phyloP scores from a whole-genome alignment of 1,140 invertebrate genomes.

The Sinonovacula constricta region DNA sequence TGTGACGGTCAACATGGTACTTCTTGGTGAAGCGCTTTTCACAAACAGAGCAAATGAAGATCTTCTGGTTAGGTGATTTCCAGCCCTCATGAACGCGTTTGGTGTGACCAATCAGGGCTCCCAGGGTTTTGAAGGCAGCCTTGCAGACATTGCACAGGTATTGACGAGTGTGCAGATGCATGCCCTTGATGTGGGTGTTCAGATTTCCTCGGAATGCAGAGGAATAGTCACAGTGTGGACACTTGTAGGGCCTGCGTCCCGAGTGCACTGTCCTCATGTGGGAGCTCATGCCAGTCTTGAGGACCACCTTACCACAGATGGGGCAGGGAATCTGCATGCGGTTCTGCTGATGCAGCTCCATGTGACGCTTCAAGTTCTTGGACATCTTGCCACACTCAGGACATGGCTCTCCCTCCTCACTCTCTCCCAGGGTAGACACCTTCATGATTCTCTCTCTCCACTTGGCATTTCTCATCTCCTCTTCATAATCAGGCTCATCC shows the following conservation, averaged over 20 bases:
- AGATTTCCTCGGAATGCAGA: constrained; percentile 76
- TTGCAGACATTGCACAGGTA: constrained; percentile 75
- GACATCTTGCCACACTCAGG: constrained; percentile 74
- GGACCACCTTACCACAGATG: constrained; percentile 76
- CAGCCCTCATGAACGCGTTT: constrained; percentile 76
- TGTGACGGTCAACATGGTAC: constrained; percentile 76
- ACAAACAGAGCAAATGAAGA: constrained; percentile 76
- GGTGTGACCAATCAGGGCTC: constrained; percentile 76
- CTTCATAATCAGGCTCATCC: constrained; percentile 74
- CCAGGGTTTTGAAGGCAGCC: constrained; percentile 75
- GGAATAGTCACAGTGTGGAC: constrained; percentile 75
- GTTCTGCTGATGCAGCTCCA: constrained; percentile 76
- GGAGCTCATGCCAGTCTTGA: constrained; percentile 76
- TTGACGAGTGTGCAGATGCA: constrained; percentile 75
- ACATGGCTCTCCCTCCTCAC: constrained; percentile 72
- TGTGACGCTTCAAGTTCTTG: constrained; percentile 75
- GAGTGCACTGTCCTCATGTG: constrained; percentile 76
- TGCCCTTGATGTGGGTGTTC: constrained; percentile 76
- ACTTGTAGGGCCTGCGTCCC: constrained; percentile 74
- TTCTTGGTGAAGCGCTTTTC: constrained; percentile 77
- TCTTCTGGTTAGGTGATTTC: constrained; percentile 76
- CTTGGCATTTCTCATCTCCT: constrained; percentile 76
- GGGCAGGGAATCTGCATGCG: constrained; percentile 76
- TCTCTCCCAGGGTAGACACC: constrained; percentile 70
- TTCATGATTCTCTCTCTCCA: constrained; percentile 77